Percentiles rank a stretch among this genome's conserved stretches.
phyloP scores from a whole-genome alignment of 1,140 invertebrate genomes.

The Drosophila grimshawi region DNA sequence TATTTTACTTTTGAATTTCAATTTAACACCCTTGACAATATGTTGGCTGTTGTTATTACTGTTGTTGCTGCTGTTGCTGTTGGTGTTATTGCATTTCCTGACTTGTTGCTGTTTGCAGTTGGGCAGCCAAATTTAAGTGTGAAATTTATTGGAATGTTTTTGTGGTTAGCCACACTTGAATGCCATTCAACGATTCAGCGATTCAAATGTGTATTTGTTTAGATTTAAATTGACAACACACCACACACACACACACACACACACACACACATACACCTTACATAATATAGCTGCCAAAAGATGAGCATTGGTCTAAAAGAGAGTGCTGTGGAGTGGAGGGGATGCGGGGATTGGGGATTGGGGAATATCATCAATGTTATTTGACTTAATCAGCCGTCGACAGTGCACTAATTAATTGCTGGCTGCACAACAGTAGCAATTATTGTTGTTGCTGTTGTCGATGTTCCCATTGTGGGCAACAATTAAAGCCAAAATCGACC shows the following conservation, averaged over 20 bases:
- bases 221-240: constrained; percentile 43
- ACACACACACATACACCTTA: constrained; percentile 6
- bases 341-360: no score
- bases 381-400: constrained; percentile 60
- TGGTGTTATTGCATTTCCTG: background rate
- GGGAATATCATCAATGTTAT: constrained; percentile 27
- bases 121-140: background rate
- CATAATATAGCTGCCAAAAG: constrained; percentile 2
- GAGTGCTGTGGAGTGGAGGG: background rate
- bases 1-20: no score
- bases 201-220: constrained; percentile 50
- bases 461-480: constrained; percentile 31
- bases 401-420: constrained; percentile 68
- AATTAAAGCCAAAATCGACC: constrained; percentile 35
- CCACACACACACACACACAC: constrained; percentile 4
- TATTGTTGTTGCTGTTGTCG: constrained; percentile 11
- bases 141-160: constrained; percentile 16
- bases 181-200: constrained; percentile 14
- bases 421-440: background rate
- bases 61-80: background rate
- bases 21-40: constrained; percentile 2
- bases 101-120: background rate
- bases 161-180: constrained; percentile 31
- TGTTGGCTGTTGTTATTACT: background rate
- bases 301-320: background rate